Evolutionary conservation across 2,888 invertebrate genomes (phyloP), one percentile per base, ranked within the genome.

Genomic region (Rhagonycha lutea): DNA sequence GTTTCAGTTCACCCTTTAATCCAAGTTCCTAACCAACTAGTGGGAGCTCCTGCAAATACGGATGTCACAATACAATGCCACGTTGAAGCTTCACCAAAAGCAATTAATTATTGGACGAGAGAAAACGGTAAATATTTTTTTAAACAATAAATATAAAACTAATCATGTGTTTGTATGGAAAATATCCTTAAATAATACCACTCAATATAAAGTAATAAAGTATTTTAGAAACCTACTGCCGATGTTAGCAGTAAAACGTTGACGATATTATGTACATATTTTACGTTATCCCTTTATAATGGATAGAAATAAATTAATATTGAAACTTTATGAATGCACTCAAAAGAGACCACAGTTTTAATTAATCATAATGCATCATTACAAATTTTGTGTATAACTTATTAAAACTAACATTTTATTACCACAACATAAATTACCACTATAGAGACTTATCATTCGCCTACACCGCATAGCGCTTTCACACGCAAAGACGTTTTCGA

Each of bases 51-150:
- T 72, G 92, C 94, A 82, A 93, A 94, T 83, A 95, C 95, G 80
- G 94, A 96, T 88, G 96, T 96, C 86, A 94, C 94, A 77, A 91
- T 97, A 83, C 94, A 95, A 87, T 92, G 92, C 83, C 94, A 95
- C 87, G 96, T 96, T 76, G 97, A 97, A 88, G 96, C 97, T 74
- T 96, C 96, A 74, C 96, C 96, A 60, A 96, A 96, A 89, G 95
- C 96, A 86, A 96, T 97, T 90, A 96, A 96, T 91, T 96, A 96
- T 89, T 96, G 96, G 96, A 96, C 95, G 78, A 92, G 95, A 86
- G 96, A 95, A 87, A 94, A 94, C 85, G 96, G 96, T 96, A 89
- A 91, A 61, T 61, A 23, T 65, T 74, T 72, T 18, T 72, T 28
- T 26, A n/a, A n/a, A 65, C 63, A 65, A 65, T 26, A 65, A 47